Base-by-base conservation (phyloP, 2,113 vertebrate genomes). In the Zosterops japonicus region DNA sequence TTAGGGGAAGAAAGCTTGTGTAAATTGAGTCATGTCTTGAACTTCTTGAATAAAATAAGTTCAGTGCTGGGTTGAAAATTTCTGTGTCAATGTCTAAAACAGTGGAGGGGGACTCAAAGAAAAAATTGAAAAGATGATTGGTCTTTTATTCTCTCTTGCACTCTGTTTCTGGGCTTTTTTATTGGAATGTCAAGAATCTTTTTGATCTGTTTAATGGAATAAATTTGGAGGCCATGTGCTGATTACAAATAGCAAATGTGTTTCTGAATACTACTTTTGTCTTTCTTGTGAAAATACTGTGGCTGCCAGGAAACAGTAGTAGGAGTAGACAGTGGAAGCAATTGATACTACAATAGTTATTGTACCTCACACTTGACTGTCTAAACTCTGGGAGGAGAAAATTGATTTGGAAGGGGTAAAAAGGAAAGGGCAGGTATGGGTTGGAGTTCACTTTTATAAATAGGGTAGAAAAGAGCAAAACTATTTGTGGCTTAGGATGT, bases 191-290 rank as follows among this genome's bases (percentile, higher is more conserved):
- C 49, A 91, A 39, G 35, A 78, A 59, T 74, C 53, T 55, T 9
- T 83, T 71, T 89, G 35, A 72, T 83, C 67, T 59, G 4, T 80
- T 89, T 80, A 19, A 35, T 83, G 72, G 46, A 74, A 63, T 52
- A 61, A 29, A 69, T 87, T 80, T 81, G 83, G 35, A 69, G 56
- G 74, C 24, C 19, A 33, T 65, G 33, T 72, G 77, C 60, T 95
- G 22, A 27, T 87, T 93, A 63, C 72, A 91, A 91, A 84, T 53
- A 78, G 36, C 8, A 81, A 89, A 81, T 84, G 16, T 77, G 41
- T 94, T 94, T 93, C 69, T 80, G 49, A 89, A 86, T 76, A 50
- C 29, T 82, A 17, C 8, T 76, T 92, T 63, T 86, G 42, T 89
- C 61, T 83, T 27, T 75, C 65, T 71, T 72, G 22, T 87, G 63